Evolutionary conservation across 1,140 invertebrate species (phyloP).

Genomic region (Phocides pigmalion): DNA sequence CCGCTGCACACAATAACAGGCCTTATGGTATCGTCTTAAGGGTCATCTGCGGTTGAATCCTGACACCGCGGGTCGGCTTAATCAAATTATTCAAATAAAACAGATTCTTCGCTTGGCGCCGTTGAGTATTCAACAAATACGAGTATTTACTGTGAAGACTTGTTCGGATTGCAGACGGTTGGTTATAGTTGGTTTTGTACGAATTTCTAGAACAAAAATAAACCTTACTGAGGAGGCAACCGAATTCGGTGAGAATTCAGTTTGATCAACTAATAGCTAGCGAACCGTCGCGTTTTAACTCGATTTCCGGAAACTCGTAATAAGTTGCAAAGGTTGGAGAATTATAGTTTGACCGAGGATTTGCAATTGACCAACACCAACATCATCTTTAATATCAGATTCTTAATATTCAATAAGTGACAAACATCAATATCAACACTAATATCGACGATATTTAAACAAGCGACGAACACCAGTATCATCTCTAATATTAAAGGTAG

Average conservation of each 20-base stretch:
- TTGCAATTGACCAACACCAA: too few species aligned
- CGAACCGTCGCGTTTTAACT: background rate
- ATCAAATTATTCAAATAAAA: constrained; percentile 80
- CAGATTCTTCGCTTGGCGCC: constrained; percentile 61
- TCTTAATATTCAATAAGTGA: too few species aligned
- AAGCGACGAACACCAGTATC: too few species aligned
- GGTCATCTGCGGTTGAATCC: constrained; percentile 27
- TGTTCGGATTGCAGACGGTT: constrained; percentile 52
- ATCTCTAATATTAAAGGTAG: too few species aligned
- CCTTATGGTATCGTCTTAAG: constrained; percentile 47
- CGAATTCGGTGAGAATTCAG: constrained; percentile 1
- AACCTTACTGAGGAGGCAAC: constrained; percentile 16
- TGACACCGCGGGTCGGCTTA: constrained; percentile 53
- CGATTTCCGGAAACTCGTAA: background rate
- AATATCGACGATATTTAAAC: too few species aligned
- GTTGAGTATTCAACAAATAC: constrained; percentile 67
- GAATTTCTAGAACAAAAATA: constrained; percentile 30
- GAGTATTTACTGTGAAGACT: constrained; percentile 61
- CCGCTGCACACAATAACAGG: constrained; percentile 36
- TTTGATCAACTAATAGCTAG: constrained; percentile 17
- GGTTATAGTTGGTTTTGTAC: constrained; percentile 37
- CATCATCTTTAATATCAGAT: too few species aligned
- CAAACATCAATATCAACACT: too few species aligned
- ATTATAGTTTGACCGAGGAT: too few species aligned
- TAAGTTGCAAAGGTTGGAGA: too few species aligned